phyloP scores from a whole-genome alignment of 2,888 invertebrate genomes.

The Epirrhoe alternata region DNA sequence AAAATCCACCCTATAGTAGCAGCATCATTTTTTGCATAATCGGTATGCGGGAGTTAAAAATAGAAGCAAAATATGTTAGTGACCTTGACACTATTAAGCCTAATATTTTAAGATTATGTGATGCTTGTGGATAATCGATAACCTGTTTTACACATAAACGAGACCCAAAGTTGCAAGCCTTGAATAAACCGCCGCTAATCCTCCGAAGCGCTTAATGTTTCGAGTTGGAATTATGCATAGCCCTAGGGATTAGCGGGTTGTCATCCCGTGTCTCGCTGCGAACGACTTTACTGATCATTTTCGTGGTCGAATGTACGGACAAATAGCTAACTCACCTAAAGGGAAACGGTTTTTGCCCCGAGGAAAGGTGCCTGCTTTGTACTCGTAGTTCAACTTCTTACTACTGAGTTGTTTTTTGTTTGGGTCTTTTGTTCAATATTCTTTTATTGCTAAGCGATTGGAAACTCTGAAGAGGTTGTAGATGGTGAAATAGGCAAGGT shows the following conservation, averaged over 20 bases:
- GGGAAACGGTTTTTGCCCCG: slow-evolving; percentile 42
- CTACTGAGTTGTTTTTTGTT: slow-evolving; percentile 30
- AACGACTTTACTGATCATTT: slow-evolving; percentile 70
- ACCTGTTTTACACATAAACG: slow-evolving; percentile 14
- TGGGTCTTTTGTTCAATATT: slow-evolving; percentile 20
- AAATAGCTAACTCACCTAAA: slow-evolving; percentile 51
- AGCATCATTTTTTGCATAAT: too few species aligned
- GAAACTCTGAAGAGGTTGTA: slow-evolving; percentile 1
- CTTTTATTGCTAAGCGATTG: background rate
- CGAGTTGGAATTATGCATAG: slow-evolving; percentile 78
- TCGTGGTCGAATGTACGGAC: slow-evolving; percentile 62
- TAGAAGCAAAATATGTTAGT: too few species aligned
- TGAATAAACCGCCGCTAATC: slow-evolving; percentile 77
- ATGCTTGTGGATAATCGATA: slow-evolving; percentile 1
- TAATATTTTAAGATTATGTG: background rate
- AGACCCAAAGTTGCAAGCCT: slow-evolving; percentile 61
- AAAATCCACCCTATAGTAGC: too few species aligned
- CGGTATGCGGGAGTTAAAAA: too few species aligned
- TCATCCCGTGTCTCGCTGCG: slow-evolving; percentile 69
- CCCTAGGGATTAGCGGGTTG: slow-evolving; percentile 76
- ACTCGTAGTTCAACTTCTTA: slow-evolving; percentile 19
- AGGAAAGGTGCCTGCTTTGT: slow-evolving; percentile 39
- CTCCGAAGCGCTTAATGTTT: slow-evolving; percentile 74
- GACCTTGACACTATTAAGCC: background rate
- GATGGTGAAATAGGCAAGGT: background rate